These are phyloP conservation scores for Trichonephila clavata DNA, from an alignment of 1,140 invertebrate species.

Conservation along the genomic window DNA sequence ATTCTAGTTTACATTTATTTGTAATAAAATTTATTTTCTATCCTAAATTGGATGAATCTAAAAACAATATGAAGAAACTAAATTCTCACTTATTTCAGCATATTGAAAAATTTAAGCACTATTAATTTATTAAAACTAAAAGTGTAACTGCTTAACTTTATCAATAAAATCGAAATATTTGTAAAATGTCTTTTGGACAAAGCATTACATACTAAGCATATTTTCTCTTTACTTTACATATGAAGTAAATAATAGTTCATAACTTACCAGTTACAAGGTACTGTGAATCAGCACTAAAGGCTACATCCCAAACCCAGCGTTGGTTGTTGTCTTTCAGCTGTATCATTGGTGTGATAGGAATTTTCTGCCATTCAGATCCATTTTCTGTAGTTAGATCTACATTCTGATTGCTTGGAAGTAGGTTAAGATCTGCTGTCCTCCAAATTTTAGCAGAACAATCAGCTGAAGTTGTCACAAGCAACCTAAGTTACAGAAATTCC, in stretches of 20 bases:
- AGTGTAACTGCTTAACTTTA: too few species aligned
- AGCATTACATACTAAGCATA: too few species aligned
- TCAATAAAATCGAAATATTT: too few species aligned
- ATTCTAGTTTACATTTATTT: too few species aligned
- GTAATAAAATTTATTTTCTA: too few species aligned
- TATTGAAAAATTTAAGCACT: too few species aligned
- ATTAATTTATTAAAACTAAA: too few species aligned
- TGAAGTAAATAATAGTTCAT: not conserved
- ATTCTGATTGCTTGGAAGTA: constrained; percentile 18
- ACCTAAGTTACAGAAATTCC: constrained; percentile 82
- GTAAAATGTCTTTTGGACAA: too few species aligned
- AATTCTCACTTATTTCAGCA: too few species aligned
- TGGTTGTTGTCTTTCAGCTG: constrained; percentile 90
- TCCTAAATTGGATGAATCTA: too few species aligned
- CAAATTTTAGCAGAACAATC: constrained; percentile 95
- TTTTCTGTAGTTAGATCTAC: not conserved
- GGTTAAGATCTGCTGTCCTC: constrained; percentile 86
- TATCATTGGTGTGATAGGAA: constrained; percentile 83
- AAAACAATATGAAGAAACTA: too few species aligned
- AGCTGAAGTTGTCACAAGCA: constrained; percentile 96
- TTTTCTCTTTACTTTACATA: not conserved
- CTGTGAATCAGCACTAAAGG: constrained; percentile 97
- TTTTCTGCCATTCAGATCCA: constrained; percentile 41
- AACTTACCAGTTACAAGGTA: constrained; percentile 93
- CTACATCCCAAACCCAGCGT: constrained; percentile 99